These are phyloP conservation scores for Chaetops frenatus DNA, from an alignment of 2,113 vertebrate species.

Conservation along the genomic window DNA sequence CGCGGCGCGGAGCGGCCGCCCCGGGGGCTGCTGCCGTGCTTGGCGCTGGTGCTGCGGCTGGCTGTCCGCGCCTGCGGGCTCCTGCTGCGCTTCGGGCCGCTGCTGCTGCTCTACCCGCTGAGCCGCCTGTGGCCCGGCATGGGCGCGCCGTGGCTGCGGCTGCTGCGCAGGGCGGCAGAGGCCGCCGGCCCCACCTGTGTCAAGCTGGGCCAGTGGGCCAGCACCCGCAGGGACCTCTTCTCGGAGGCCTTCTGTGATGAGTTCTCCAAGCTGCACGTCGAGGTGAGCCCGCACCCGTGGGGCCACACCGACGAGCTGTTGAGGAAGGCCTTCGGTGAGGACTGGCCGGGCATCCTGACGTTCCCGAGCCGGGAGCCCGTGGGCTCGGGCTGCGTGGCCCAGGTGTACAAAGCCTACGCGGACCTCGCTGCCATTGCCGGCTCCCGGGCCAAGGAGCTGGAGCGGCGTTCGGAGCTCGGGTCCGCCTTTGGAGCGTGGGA, in stretches of 20 bases:
- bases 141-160: conserved; percentile 73
- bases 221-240: conserved; percentile 91
- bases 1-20: not conserved
- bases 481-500: conserved; percentile 77
- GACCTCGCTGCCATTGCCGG: conserved; percentile 69
- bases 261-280: conserved; percentile 86
- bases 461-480: conserved; percentile 33
- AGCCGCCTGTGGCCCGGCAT: conserved; percentile 71
- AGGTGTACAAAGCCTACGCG: conserved; percentile 88
- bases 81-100: conserved; percentile 82
- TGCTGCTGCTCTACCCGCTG: conserved; percentile 82
- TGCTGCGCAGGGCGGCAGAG: conserved; percentile 85
- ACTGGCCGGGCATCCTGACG: conserved; percentile 75
- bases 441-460: conserved; percentile 48
- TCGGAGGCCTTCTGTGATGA: conserved; percentile 82
- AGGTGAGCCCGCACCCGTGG: conserved; percentile 86
- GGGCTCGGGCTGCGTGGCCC: conserved; percentile 90
- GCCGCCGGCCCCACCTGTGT: conserved; percentile 87
- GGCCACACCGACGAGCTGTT: conserved; percentile 80
- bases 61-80: conserved; percentile 77
- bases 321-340: conserved; percentile 81
- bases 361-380: conserved; percentile 85
- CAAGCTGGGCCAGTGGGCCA: conserved; percentile 95
- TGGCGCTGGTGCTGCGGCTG: conserved; percentile 68
- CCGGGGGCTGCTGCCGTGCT: not conserved